These are phyloP conservation scores for Pseudomyrmex cubaensis DNA, from an alignment of 1,140 invertebrate species.

Conservation along the genomic window DNA sequence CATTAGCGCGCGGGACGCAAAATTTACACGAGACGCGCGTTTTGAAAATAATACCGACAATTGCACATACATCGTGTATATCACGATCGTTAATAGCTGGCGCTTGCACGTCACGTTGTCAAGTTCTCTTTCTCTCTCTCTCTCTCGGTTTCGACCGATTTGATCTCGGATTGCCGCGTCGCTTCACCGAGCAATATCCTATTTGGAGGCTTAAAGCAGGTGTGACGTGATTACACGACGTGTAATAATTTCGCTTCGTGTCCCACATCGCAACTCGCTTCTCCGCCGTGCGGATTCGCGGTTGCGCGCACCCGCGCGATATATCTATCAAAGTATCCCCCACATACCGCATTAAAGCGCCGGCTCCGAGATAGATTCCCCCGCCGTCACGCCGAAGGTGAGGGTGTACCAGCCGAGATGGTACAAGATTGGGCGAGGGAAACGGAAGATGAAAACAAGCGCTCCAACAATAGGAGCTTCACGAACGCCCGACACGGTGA, in stretches of 20 bases:
- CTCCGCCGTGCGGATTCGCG: conserved; percentile 14
- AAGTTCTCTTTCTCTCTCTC: too few species aligned
- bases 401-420: conserved; percentile 23
- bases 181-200: background rate
- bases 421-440: conserved; percentile 60
- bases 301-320: conserved; percentile 26
- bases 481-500: conserved; percentile 30
- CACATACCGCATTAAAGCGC: conserved; percentile 24
- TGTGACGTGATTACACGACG: conserved; percentile 32
- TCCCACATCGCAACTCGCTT: conserved; percentile 17
- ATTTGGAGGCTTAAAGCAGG: conserved; percentile 12
- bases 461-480: conserved; percentile 69
- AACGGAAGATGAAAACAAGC: conserved; percentile 70
- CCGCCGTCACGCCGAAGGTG: conserved; percentile 8
- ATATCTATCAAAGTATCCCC: conserved; percentile 53
- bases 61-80: background rate
- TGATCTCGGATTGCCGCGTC: background rate
- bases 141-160: background rate
- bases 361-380: conserved; percentile 1
- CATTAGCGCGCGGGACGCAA: background rate
- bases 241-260: conserved; percentile 46
- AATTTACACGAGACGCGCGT: conserved; percentile 1
- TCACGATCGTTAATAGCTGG: background rate
- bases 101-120: too few species aligned
- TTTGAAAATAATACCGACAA: conserved; percentile 26